Evolutionary conservation across 1,140 invertebrate genomes (phyloP), one percentile per base, ranked within the genome.

Genomic region (Choristoneura fumiferana): DNA sequence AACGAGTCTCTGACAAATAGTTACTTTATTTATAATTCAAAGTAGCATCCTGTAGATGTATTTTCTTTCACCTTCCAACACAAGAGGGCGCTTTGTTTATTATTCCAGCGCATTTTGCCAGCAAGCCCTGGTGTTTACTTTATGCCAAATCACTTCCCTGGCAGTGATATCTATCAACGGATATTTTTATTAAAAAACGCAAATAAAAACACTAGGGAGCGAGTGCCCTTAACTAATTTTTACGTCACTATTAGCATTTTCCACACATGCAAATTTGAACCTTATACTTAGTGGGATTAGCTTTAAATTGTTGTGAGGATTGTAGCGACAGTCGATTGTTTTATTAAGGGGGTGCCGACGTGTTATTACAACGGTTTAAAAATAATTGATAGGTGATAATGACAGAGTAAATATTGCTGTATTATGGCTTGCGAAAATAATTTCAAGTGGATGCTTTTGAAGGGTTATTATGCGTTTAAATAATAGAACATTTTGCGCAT

Each of bases 141-240:
- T 86, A 67, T 79, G 83, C 82, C 75, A 84, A 87, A 87, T 85
- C 84, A 85, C 81, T 81, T 76, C 81, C 77, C 78, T n/a, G 62
- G 65, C 79, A 79, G 64, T 87, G 82, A 87, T 87, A 87, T 85
- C 81, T 80, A 83, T 79, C 73, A 63, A 76, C 65, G 78, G 71
- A 84, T 85, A 80, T 82, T 87, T 29, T 87, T 81, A 85, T 81
- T 78, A 78, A 84, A 84, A 49, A 49, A 4, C 43, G 18, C 22
- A 49, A 49, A 49, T 49, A 49, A 49, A 86, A 86, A 86, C 74
- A 80, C 70, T 71, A 69, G 78, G 72, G 69, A 62, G 57, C 18
- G 62, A 63, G 74, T 17, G 8, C 43, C 4, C 43, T 49, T 49
- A 49, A 49, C 43, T 49, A 49, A 54, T 36, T 36, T 36, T 37